Base-by-base conservation (phyloP, 2,797 vertebrate genomes). In the Pachyuromys duprasi region DNA sequence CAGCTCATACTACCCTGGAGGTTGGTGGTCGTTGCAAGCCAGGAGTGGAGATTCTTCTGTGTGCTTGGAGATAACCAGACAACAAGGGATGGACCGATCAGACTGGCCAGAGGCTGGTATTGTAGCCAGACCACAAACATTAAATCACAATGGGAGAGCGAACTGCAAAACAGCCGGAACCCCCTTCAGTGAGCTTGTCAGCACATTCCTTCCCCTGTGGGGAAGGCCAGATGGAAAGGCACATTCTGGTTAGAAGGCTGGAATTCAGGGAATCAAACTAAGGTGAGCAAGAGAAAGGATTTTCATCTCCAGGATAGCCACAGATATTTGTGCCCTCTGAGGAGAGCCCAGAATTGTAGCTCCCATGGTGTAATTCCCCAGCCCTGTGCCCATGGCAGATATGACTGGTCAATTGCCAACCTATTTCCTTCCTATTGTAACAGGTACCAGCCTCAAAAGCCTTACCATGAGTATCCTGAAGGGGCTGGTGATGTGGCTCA, bases 41-140 rank as follows among this genome's bases (percentile, higher is more conserved):
- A 1, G 18, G 74, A 45, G 39, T 45, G 39, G 57, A 72, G 62
- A 3, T 49, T 92, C 80, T 93, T 74, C 26, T 33, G n/a, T 42
- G 81, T 60, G 8, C 55, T 49, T 75, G 91, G 62, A 87, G 75
- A 55, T 94, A 31, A 78, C 83, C 83, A 75, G 83, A 65, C 88
- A 31, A 24, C 39, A 75, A 93, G 57, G 49, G 53, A 18, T 2
- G 11, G 75, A 87, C 70, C 67, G 62, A 69, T 84, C 79, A 62
- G 76, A 84, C 76, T 89, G 91, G 79, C 69, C 31, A 79, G 36
- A 84, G 96, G 53, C 96, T 42, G 60, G 84, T 49, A 22, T 91
- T 81, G 81, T 96, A 95, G 90, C 96, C 95, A 93, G 97, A 95
- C 94, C 95, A 88, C 87, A 95, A 60, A 57, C 69, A 53, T 95